These are phyloP conservation scores for Pantherophis vulpinus DNA, from an alignment of 2,797 vertebrate species.

Conservation along the genomic window DNA sequence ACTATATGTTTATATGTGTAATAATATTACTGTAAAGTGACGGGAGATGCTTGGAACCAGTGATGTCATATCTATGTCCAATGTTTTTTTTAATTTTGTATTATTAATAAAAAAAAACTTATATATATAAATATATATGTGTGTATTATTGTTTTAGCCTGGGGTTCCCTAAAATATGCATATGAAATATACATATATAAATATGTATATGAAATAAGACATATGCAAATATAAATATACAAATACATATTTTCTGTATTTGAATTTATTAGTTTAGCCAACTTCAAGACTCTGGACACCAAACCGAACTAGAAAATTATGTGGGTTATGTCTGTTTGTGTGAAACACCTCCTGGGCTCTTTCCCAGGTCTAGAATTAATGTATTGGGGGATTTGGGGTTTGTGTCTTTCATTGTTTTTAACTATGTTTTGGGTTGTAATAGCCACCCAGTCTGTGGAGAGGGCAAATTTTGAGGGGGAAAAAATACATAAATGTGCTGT, in stretches of 20 bases:
- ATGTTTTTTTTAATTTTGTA: too few species aligned
- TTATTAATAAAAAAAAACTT: too few species aligned
- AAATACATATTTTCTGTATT: neutral
- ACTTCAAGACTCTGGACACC: neutral
- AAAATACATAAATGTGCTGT: neutral
- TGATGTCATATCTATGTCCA: too few species aligned
- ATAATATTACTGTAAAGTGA: too few species aligned
- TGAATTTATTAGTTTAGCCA: neutral
- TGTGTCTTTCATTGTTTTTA: neutral
- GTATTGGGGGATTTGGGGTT: neutral
- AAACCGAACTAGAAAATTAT: neutral
- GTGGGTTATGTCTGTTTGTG: neutral
- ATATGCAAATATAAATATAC: neutral
- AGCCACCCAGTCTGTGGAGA: neutral
- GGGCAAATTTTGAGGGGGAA: neutral
- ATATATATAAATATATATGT: too few species aligned
- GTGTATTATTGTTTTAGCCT: neutral
- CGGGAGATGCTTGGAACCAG: too few species aligned
- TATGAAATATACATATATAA: neutral
- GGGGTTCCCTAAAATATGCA: neutral
- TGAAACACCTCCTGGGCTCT: neutral
- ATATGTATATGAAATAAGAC: neutral
- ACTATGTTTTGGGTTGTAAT: neutral
- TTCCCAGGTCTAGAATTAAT: neutral
- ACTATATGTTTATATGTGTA: too few species aligned